Base-by-base conservation (phyloP, 92 coral and sea anemone species). In the Phenganax marumi region DNA sequence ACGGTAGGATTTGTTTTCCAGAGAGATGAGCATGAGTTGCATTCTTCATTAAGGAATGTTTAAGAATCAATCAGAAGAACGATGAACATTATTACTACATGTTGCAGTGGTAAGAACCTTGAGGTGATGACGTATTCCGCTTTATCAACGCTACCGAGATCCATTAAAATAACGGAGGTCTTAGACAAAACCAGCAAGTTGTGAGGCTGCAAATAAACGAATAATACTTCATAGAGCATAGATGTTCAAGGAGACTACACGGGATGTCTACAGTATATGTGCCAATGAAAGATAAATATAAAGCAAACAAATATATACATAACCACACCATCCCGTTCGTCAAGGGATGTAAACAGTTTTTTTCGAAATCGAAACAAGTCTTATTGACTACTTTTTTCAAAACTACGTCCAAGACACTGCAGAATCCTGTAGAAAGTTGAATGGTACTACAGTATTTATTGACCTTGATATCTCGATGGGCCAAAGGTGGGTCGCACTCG, bases 401-500 rank as follows among this genome's bases (percentile, higher is more conserved):
- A 33, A 33, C 43, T 33, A 5, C 43, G 43, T 33, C 43, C 43
- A 33, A 2, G 5, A 33, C 5, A 33, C 3, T 33, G 63, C 7
- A 56, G 17, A 66, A 66, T 16, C 46, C 73, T 12, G 33, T 49
- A 9, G 24, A 8, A 43, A 0, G 52, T 10, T 13, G 10, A 16
- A 49, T 70, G 24, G 12, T 66, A 66, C 8, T 8, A 17, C 13
- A 8, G 18, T 0, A 8, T 25, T 52, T n/a, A 46, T 56, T 33
- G 18, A 95, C 98, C 97, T 95, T 95, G 87, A 95, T 89, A 81
- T 95, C 98, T 71, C 98, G 87, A 75, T 95, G 98, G 21, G 98
- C 98, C 62, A 95, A 88, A 16, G 98, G 92, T 58, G 98, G 98
- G 12, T 90, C 84, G 11, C 83, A 84, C 50, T 86, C 77, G 60